phyloP scores from a whole-genome alignment of 2,113 vertebrate genomes.

The Planiliza haematocheilus region DNA sequence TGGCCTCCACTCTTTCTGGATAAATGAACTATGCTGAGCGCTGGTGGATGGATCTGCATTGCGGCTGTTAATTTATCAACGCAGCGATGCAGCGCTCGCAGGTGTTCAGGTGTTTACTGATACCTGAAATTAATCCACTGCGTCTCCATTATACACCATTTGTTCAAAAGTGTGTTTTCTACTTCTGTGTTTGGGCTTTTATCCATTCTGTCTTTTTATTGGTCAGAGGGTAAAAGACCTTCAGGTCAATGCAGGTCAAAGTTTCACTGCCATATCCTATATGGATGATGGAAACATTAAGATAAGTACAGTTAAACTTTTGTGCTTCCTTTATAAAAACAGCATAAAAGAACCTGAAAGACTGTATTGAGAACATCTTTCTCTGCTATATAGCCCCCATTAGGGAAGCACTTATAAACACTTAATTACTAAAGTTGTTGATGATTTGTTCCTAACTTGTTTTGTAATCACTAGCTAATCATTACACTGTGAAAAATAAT shows the following conservation, averaged over 20 bases:
- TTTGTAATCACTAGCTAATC: too few relatives aligned
- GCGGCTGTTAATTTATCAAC: constrained; percentile 56
- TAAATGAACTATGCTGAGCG: constrained; percentile 62
- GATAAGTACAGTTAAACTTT: too few relatives aligned
- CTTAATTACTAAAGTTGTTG: too few relatives aligned
- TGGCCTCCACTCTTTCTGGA: constrained; percentile 59
- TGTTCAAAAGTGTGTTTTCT: constrained; percentile 28
- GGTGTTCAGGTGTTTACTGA: constrained; percentile 67
- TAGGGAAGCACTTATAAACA: too few relatives aligned
- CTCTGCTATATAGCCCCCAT: too few relatives aligned
- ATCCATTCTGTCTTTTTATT: constrained; percentile 7
- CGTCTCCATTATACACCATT: constrained; percentile 18
- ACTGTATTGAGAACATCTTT: too few relatives aligned
- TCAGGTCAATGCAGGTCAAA: neutral
- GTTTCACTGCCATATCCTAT: too few relatives aligned
- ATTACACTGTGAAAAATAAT: too few relatives aligned
- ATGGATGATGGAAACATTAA: too few relatives aligned
- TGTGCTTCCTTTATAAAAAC: too few relatives aligned
- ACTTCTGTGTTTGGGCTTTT: constrained; percentile 18
- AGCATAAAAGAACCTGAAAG: too few relatives aligned
- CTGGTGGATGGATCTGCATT: constrained; percentile 51
- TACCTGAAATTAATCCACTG: constrained; percentile 66
- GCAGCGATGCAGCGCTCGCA: constrained; percentile 45
- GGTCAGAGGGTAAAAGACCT: neutral
- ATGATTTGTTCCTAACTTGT: too few relatives aligned